phyloP scores from a whole-genome alignment of 2,888 invertebrate genomes.

The Aethes cnicana region DNA sequence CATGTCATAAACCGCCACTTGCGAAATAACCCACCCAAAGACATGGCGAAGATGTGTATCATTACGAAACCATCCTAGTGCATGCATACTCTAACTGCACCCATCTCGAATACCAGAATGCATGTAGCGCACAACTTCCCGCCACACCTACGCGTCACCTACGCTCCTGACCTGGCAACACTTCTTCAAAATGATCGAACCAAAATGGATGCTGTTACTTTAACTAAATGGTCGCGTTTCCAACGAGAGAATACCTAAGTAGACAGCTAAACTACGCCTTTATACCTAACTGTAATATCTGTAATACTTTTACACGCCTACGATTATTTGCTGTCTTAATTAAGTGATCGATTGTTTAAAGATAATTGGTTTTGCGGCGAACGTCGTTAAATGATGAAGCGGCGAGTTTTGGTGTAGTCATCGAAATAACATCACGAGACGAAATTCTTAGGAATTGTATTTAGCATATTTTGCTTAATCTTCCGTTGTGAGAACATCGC shows the following conservation, averaged over 20 bases:
- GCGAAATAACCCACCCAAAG: too few relatives aligned
- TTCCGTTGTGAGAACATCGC: too few relatives aligned
- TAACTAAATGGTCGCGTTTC: too few relatives aligned
- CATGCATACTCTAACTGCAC: constrained; percentile 18
- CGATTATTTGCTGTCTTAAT: constrained; percentile 6
- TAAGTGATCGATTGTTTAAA: constrained; percentile 22
- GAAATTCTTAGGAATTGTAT: background rate
- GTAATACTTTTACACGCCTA: constrained; percentile 17
- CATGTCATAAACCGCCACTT: too few relatives aligned
- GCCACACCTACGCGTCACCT: constrained; percentile 24
- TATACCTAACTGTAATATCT: constrained; percentile 20
- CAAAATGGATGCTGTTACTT: too few relatives aligned
- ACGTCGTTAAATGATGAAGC: background rate
- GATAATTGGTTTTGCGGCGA: constrained; percentile 5
- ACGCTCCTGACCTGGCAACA: constrained; percentile 1
- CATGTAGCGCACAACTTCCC: constrained; percentile 28
- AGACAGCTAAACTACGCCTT: constrained; percentile 3
- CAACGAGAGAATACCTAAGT: too few relatives aligned
- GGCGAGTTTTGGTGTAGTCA: background rate
- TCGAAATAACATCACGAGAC: background rate
- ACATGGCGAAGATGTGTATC: too few relatives aligned
- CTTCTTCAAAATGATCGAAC: too few relatives aligned
- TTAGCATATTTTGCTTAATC: too few relatives aligned
- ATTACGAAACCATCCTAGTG: too few relatives aligned
- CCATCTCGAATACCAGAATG: constrained; percentile 12